Base-by-base conservation (phyloP, 1,140 invertebrate species). In the Drosophila yakuba region DNA sequence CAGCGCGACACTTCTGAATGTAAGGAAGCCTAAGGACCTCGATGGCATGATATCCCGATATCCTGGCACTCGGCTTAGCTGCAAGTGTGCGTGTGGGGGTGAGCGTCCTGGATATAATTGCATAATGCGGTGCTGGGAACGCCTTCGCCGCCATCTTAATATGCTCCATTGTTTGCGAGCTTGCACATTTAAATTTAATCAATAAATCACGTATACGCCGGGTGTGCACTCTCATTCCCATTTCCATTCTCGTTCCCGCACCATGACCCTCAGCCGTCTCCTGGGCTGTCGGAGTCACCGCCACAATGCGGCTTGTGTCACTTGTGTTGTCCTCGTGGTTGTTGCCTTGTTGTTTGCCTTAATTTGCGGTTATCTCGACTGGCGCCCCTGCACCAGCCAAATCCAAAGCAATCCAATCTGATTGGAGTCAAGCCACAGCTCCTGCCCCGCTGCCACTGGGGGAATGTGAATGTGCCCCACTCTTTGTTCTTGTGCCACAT, bases 141-240 rank as follows among this genome's bases (percentile, higher is more conserved):
- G 44, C 57, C 62, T 59, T 55, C 51, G 55, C 39, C 36, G 54
- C 48, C 47, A 66, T 66, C 59, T 73, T 75, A 47, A 58, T 41
- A 57, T 57, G 28, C 12, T n/a, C 74, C 41, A 62, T 56, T 81
- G 60, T 67, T 55, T 64, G 57, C 75, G 25, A 15, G 10, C 32
- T 3, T 35, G 45, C 61, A 64, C 69, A 72, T 80, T 89, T 80
- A 57, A 84, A 84, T 80, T 64, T 61, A 89, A 88, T 88, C 84
- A 84, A 88, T 88, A 84, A 69, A 88, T 88, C 64, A 89, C 61
- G 77, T 74, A 83, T 83, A 80, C 80, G 84, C 32, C 71, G 59
- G 38, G 60, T 79, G 48, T 44, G 52, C 25, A 25, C 4, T 25
- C 25, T 4, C 20, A 12, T 14, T 10, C 2, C n/a, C 61, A 7